These are phyloP conservation scores for Natator depressus DNA, from an alignment of 2,113 vertebrate genomes.

Conservation along the genomic window DNA sequence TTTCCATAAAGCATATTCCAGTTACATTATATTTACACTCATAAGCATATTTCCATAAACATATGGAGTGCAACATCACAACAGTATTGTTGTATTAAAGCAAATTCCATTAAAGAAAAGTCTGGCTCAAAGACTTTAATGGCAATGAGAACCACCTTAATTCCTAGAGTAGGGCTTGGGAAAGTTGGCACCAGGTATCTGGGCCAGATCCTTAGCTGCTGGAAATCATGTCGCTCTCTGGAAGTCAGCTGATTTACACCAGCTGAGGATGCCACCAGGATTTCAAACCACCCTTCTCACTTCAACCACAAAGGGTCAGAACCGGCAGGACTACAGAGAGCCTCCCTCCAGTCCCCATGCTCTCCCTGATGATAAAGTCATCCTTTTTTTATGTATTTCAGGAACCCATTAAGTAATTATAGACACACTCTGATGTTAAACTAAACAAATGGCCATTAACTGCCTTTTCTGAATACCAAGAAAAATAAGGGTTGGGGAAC, in stretches of 20 bases:
- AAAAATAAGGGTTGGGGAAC: constrained; percentile 59
- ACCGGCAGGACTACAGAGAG: background rate
- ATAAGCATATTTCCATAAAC: too few species aligned
- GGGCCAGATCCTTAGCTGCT: background rate
- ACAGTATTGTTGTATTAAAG: background rate
- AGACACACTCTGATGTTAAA: constrained; percentile 36
- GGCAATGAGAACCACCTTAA: background rate
- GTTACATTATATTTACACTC: too few species aligned
- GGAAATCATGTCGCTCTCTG: background rate
- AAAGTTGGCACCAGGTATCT: background rate
- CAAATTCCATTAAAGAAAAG: background rate
- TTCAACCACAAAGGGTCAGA: background rate
- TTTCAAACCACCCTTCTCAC: background rate
- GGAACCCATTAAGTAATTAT: constrained; percentile 54
- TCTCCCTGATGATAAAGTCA: background rate
- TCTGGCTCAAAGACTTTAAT: background rate
- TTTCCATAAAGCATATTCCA: too few species aligned
- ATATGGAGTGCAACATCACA: too few species aligned
- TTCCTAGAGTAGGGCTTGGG: background rate
- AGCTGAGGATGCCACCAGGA: background rate
- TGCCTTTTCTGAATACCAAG: constrained; percentile 53
- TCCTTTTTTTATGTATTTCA: constrained; percentile 55
- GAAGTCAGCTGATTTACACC: background rate
- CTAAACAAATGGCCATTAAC: constrained; percentile 46
- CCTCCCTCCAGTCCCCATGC: background rate